Evolutionary conservation across 2,888 invertebrate species (phyloP).

Genomic region (Emmelina monodactyla): DNA sequence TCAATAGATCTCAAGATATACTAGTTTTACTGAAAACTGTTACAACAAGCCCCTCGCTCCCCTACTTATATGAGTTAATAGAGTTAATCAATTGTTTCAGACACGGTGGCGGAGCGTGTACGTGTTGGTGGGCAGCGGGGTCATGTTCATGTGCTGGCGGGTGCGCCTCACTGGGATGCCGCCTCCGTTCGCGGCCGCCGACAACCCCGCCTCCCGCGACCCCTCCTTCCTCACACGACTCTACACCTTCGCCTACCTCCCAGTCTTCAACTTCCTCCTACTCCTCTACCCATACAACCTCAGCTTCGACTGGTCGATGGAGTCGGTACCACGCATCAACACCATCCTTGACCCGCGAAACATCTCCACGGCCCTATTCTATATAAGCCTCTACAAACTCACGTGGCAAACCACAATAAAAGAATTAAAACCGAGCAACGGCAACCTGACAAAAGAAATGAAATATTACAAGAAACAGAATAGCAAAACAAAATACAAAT

Average conservation of each 20-base stretch:
- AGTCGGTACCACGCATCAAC: constrained; percentile 87
- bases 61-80: neutral
- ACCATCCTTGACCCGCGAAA: constrained; percentile 82
- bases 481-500: constrained; percentile 49
- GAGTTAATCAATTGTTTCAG: constrained; percentile 60
- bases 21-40: too few species aligned
- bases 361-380: constrained; percentile 77
- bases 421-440: constrained; percentile 43
- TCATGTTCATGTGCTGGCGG: constrained; percentile 76
- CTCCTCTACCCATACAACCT: constrained; percentile 86
- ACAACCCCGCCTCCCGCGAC: constrained; percentile 95
- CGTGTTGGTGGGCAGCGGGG: constrained; percentile 71
- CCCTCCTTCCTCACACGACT: constrained; percentile 80
- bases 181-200: constrained; percentile 89
- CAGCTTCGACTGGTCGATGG: constrained; percentile 99
- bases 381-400: constrained; percentile 61
- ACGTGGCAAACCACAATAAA: constrained; percentile 41
- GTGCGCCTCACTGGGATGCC: constrained; percentile 78
- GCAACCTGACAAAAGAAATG: constrained; percentile 31
- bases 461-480: constrained; percentile 50
- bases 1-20: too few species aligned
- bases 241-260: constrained; percentile 91
- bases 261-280: constrained; percentile 88
- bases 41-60: too few species aligned
- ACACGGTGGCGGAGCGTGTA: constrained; percentile 75